These are phyloP conservation scores for Axis porcinus DNA, from an alignment of 2,113 vertebrate species.

Conservation along the genomic window DNA sequence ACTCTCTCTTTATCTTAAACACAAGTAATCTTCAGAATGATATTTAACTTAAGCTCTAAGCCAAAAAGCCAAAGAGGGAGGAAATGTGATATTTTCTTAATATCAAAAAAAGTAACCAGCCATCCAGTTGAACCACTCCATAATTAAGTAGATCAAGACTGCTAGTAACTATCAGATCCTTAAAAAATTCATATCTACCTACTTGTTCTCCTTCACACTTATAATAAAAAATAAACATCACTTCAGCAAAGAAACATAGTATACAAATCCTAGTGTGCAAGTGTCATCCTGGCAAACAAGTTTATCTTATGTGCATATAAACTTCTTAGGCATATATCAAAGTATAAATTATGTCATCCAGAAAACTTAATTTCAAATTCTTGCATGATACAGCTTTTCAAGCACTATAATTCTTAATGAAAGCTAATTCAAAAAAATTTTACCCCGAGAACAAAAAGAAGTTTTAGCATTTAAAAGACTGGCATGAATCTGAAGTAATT, in stretches of 20 bases:
- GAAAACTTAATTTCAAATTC: not conserved
- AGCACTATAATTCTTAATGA: not conserved
- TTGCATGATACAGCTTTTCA: not conserved
- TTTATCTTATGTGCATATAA: not conserved
- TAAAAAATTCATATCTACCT: not conserved
- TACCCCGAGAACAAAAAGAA: not conserved
- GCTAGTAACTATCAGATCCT: not conserved
- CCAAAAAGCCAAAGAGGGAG: not conserved
- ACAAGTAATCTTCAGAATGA: not conserved
- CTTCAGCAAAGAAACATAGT: not conserved
- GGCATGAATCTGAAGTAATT: not conserved
- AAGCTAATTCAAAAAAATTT: not conserved
- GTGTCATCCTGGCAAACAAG: not conserved
- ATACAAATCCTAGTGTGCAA: not conserved
- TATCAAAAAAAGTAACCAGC: not conserved
- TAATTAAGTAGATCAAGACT: not conserved
- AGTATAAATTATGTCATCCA: constrained; percentile 1
- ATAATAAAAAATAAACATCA: not conserved
- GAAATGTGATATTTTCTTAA: not conserved
- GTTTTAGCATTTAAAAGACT: not conserved
- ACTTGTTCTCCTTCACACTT: not conserved
- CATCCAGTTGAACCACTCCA: not conserved
- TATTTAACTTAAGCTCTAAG: constrained; percentile 12
- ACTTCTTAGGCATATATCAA: not conserved
- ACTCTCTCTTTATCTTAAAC: not conserved